phyloP scores from a whole-genome alignment of 2,888 invertebrate species.

The Sipunculus nudus region DNA sequence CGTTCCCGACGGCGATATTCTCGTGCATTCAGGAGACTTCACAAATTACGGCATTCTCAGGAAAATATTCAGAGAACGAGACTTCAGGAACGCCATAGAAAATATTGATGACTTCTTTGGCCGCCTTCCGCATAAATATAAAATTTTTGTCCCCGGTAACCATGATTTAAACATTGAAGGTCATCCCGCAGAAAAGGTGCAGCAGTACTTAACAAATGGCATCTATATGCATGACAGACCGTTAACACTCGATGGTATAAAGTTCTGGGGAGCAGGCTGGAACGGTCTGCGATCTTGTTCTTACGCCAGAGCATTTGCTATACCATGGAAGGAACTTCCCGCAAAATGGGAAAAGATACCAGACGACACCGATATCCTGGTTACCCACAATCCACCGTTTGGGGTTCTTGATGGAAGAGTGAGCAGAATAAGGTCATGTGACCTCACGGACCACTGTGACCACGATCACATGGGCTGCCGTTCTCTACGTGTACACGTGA shows the following conservation, averaged over 20 bases:
- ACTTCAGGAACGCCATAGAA: constrained; percentile 34
- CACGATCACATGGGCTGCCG: too few relatives aligned
- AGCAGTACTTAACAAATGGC: constrained; percentile 44
- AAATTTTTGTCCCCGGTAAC: constrained; percentile 59
- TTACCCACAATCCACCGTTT: constrained; percentile 56
- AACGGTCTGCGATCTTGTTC: constrained; percentile 45
- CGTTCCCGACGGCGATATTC: constrained; percentile 56
- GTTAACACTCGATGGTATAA: constrained; percentile 48
- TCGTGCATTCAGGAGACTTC: constrained; percentile 60
- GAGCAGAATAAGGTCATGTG: too few relatives aligned
- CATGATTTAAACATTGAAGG: constrained; percentile 51
- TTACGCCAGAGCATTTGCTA: constrained; percentile 48
- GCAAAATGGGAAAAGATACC: constrained; percentile 52
- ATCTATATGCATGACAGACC: constrained; percentile 53
- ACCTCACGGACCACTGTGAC: too few relatives aligned
- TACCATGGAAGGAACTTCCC: constrained; percentile 36
- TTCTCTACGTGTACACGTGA: too few relatives aligned
- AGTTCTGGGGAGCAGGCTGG: constrained; percentile 59
- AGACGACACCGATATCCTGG: constrained; percentile 51
- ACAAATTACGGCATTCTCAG: constrained; percentile 34
- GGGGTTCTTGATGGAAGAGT: constrained; percentile 56
- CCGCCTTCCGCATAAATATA: constrained; percentile 50
- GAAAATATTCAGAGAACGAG: constrained; percentile 17
- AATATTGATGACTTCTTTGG: constrained; percentile 46
- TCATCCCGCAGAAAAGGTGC: constrained; percentile 38